Conservation (phyloP, 2,888 invertebrate species). For the Osedax fenrisi region DNA sequence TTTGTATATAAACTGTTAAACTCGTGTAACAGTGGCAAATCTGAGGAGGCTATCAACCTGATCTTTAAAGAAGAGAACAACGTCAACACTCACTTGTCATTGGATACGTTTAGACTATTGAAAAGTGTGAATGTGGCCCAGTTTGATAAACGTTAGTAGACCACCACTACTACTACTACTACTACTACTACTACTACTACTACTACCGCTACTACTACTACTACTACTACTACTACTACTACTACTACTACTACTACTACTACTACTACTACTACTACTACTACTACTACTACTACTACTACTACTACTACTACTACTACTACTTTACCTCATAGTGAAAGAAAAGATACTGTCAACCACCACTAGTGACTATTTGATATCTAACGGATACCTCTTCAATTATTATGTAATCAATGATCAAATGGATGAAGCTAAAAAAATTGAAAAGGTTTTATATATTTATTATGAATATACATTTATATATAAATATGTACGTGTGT, state of each 20-base stretch:
- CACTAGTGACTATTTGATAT: neutral
- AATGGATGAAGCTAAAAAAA: constrained; percentile 2
- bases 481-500: too few relatives aligned
- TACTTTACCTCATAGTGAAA: neutral
- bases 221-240: too few relatives aligned
- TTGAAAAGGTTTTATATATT: neutral
- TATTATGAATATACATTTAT: too few relatives aligned
- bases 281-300: too few relatives aligned
- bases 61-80: neutral
- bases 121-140: neutral
- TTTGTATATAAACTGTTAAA: too few relatives aligned
- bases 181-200: too few relatives aligned
- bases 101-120: neutral
- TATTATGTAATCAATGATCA: constrained; percentile 7
- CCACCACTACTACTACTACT: too few relatives aligned
- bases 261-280: too few relatives aligned
- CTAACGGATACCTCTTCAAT: constrained; percentile 7
- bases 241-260: too few relatives aligned
- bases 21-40: neutral
- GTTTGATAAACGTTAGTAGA: neutral
- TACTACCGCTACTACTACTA: too few relatives aligned
- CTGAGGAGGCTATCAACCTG: neutral
- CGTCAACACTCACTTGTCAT: neutral
- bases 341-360: neutral
- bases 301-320: too few relatives aligned